A percentile compares a stretch with the other conserved stretches of the same genome.
Evolutionary conservation across 2,797 vertebrate species (phyloP).

Genomic region (Hyperoplus lanceolatus): DNA sequence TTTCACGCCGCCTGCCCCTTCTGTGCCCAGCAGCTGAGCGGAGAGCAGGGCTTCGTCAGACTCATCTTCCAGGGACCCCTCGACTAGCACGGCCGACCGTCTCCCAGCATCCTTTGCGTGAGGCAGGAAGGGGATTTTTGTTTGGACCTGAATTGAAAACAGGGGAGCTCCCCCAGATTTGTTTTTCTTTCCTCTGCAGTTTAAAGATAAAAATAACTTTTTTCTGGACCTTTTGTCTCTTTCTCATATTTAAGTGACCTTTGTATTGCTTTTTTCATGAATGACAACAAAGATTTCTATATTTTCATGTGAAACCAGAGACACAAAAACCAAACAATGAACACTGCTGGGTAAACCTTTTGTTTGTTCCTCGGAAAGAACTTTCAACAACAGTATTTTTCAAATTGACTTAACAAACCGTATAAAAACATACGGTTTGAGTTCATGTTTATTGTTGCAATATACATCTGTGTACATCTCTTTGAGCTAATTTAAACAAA

Average conservation of each 20-base stretch:
- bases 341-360: conserved; percentile 74
- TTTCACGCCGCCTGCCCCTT: conserved; percentile 98
- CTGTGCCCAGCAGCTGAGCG: conserved; percentile 94
- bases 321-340: conserved; percentile 75
- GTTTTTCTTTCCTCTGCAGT: conserved; percentile 49
- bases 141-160: conserved; percentile 36
- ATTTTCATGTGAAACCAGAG: conserved; percentile 86
- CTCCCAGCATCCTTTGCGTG: conserved; percentile 41
- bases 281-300: conserved; percentile 85
- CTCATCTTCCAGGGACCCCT: conserved; percentile 99
- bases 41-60: conserved; percentile 95
- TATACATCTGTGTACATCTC: conserved; percentile 77
- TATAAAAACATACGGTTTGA: conserved; percentile 55
- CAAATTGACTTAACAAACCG: conserved; percentile 64
- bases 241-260: conserved; percentile 87
- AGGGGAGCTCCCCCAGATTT: conserved; percentile 32
- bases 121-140: conserved; percentile 10
- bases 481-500: conserved; percentile 80
- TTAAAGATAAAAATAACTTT: conserved; percentile 43
- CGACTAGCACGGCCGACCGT: conserved; percentile 84
- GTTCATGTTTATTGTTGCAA: conserved; percentile 80
- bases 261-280: conserved; percentile 86
- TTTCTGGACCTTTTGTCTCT: conserved; percentile 66
- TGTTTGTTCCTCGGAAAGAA: conserved; percentile 70
- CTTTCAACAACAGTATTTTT: conserved; percentile 81